Evolutionary conservation across 92 coral and sea anemone genomes (phyloP), one percentile per base, ranked within the genome.

Genomic region (Porites divaricata): DNA sequence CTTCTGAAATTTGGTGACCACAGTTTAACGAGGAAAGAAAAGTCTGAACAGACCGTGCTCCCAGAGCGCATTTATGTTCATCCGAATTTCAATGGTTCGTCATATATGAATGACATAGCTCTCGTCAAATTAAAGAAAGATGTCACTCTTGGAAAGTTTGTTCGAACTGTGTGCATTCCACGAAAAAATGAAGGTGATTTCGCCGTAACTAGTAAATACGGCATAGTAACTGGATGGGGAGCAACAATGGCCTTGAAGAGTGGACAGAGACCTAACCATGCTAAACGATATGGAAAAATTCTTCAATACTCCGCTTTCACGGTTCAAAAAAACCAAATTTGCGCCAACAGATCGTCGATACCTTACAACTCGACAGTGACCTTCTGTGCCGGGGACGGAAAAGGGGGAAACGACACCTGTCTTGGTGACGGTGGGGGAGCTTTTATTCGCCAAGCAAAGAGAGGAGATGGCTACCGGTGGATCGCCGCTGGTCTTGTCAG

Each of bases 141-240:
- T 17, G 85, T 75, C 56, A 66, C 67, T 52, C 87, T 86, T 24
- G 81, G 81, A 2, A 77, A 85, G 21, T 79, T 79, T 51, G 90
- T 89, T 20, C 89, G 85, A 74, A 70, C 89, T 9, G 71, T 90
- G 21, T 90, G 94, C 70, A 78, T 90, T 14, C 94, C 94, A 5
- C 74, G 70, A 53, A 63, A 81, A 45, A 78, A 56, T 62, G 81
- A 72, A 8, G n/a, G n/a, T 25, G 54, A 56, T 5, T 20, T 90
- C 8, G 64, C 74, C 0, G 15, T 74, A 45, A 72, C 81, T 25
- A 77, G 70, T 9, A 75, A 71, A 13, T 22, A 77, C 28, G 88
- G 90, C 48, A 22, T 81, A 15, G 94, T 80, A 8, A 88, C 87
- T 23, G 90, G 93, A 1, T 90, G 93, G 93, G 90, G 90, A 23